Base-by-base conservation (phyloP, 2,797 vertebrate species). In the Lacerta agilis region DNA sequence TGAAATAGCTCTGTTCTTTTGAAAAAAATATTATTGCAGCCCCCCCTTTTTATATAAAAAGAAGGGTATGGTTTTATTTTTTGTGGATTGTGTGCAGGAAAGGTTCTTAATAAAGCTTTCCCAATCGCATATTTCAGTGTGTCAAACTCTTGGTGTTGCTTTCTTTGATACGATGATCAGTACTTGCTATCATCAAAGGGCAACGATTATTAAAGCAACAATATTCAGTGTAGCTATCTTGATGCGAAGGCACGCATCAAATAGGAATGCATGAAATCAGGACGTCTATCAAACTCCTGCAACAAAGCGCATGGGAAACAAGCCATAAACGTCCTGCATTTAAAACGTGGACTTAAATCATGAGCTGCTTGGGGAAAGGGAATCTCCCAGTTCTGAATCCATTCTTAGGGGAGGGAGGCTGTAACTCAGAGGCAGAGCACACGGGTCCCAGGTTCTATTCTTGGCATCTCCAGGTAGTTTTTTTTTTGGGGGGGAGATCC, bases 161-260 rank as follows among this genome's bases (percentile, higher is more conserved):
- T 85, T 10, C 82, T 67, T 75, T 58, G 41, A 33, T 82, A 86
- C 58, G 64, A 43, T 36, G 27, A 4, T 80, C 71, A 88, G 73
- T 27, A 45, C 88, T 82, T 91, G 84, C 85, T 29, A 71, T 4
- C 71, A 83, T 92, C 76, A 92, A 92, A 90, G 69, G 2, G 33
- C 17, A 71, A 11, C 38, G 61, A 41, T 49, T 88, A n/a, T 82
- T 90, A 87, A 89, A 92, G 81, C 8, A 64, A 75, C 41, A 23
- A 4, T 23, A 81, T 90, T 91, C 75, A 66, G 1, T 49, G 1
- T 78, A 77, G 77, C 4, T 4, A 87, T n/a, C 55, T 55, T 90
- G 69, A 89, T 88, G 73, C 15, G 55, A 88, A 92, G 88, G n/a
- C 2, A 88, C 1, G 25, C 6, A 64, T 87, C 36, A 86, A 88